Evolutionary conservation across 2,797 vertebrate genomes (phyloP), one percentile per base, ranked within the genome.

Genomic region (Philypnodon macrostomus): DNA sequence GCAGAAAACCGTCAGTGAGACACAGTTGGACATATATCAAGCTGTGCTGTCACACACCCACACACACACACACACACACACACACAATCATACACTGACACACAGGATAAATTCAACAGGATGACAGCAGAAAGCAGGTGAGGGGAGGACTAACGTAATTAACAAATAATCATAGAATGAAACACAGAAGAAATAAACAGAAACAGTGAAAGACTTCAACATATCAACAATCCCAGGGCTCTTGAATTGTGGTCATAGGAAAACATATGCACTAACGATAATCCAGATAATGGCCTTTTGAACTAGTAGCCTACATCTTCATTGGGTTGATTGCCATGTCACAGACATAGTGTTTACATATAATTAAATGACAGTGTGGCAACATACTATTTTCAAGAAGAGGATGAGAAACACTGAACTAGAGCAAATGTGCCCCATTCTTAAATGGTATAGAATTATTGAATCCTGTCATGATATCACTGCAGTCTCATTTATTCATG

Each of bases 1-100:
- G 4, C 59, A 63, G 56, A 78, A 60, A 66, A 71, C 39, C 21
- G 45, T 74, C 51, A 54, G 65, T 24, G 63, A 76, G 68, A 70
- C 45, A 44, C 59, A 53, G 57, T 51, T 77, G 73, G 62, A 58
- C 70, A 50, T 55, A 39, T 51, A 72, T 61, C 45, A 65, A 61
- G 66, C 48, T 53, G 35, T 65, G 57, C 62, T 53, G 38, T 70
- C 61, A 69, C 61, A 62, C 77, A 63, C 75, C 46, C 77, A 79
- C 76, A 64, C 73, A 67, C 45, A 50, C 29, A 68, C 64, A 75
- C 35, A 58, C 26, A 47, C 46, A 56, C 47, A 42, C 10, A 57
- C 15, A n/a, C 76, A 64, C 73, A 67, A 40, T 47, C 29, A 68
- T 62, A 75, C 35, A 52, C 6, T 1, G n/a, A 14, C 49, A 54